Evolutionary conservation across 2,113 vertebrate species (phyloP).

Genomic region (Platysteira castanea): DNA sequence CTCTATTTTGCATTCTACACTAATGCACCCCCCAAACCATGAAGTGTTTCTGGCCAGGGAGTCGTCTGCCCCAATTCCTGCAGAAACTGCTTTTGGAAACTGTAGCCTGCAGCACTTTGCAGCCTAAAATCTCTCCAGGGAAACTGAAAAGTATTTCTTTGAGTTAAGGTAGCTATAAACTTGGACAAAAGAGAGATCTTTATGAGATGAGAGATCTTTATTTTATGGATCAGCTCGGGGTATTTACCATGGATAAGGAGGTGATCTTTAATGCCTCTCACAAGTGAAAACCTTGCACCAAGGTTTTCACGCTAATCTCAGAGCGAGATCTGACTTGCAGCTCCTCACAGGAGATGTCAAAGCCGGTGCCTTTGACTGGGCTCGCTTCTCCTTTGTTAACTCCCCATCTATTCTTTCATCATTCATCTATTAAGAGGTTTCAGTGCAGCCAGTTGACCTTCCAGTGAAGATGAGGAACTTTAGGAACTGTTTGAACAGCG

Average conservation of each 20-base stretch:
- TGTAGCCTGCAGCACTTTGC: background rate
- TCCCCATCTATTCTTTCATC: background rate
- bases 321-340: background rate
- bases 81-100: background rate
- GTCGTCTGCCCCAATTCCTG: background rate
- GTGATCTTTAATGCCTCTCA: background rate
- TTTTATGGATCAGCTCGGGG: rapidly evolving
- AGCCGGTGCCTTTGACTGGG: background rate
- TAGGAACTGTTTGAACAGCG: background rate
- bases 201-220: background rate
- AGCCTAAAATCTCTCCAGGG: background rate
- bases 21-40: background rate
- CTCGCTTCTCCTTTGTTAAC: background rate
- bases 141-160: background rate
- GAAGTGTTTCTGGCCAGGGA: background rate
- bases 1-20: background rate
- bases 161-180: background rate
- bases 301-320: background rate
- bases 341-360: background rate
- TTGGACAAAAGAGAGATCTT: background rate
- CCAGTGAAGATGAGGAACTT: background rate
- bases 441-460: background rate
- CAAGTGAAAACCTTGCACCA: background rate
- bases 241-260: background rate
- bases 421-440: background rate